Percentiles rank a stretch among this genome's conserved stretches.
phyloP scores from a whole-genome alignment of 2,113 vertebrate species.

The Prinia subflava region DNA sequence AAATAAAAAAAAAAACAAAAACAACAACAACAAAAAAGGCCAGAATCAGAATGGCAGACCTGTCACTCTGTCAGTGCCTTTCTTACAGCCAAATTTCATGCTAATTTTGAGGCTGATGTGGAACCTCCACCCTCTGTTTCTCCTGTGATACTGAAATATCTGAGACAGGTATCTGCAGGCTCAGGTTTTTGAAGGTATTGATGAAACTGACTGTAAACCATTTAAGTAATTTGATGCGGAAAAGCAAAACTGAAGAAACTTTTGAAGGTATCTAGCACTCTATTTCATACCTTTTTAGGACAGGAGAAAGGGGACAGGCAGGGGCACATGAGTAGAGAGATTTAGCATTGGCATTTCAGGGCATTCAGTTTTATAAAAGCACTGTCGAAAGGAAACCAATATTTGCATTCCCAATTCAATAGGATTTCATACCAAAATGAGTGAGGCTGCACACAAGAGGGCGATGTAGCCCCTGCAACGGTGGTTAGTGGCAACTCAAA shows the following conservation, averaged over 20 bases:
- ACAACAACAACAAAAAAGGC: not conserved
- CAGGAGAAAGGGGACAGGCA: not conserved
- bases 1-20: not conserved
- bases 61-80: not conserved
- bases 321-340: not conserved
- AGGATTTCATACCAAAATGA: not conserved
- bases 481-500: not conserved
- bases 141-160: not conserved
- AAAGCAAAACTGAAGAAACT: not conserved
- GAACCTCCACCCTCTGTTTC: not conserved
- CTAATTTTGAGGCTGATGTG: not conserved
- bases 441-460: slow-evolving; percentile 64
- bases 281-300: not conserved
- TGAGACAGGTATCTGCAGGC: not conserved
- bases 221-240: not conserved
- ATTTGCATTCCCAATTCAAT: not conserved
- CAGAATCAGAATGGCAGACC: not conserved
- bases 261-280: not conserved
- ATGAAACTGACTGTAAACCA: not conserved
- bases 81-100: not conserved
- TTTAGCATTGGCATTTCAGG: not conserved
- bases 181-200: not conserved
- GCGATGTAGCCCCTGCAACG: slow-evolving; percentile 47
- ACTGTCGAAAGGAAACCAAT: not conserved
- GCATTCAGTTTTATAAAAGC: not conserved